Evolutionary conservation across 2,113 vertebrate species (phyloP).

Genomic region (Polypterus senegalus): DNA sequence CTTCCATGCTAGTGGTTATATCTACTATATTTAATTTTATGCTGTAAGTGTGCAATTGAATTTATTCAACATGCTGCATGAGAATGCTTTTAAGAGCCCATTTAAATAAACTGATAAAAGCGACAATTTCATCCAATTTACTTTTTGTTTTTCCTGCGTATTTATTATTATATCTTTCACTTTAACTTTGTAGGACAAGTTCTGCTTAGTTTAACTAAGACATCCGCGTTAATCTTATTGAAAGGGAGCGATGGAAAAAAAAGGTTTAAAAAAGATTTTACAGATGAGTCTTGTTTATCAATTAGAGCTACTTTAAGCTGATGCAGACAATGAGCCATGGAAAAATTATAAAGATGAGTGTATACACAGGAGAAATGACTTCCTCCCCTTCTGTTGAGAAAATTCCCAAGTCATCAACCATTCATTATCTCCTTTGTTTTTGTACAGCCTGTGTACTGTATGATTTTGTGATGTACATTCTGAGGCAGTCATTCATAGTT

Average conservation of each 20-base stretch:
- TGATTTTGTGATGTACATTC: not conserved
- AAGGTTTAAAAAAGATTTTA: not conserved
- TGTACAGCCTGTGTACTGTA: not conserved
- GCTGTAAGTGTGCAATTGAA: too few relatives aligned
- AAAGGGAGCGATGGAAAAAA: not conserved
- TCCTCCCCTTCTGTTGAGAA: not conserved
- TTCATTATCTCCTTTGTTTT: not conserved
- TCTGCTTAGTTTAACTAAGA: not conserved
- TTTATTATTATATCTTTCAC: too few relatives aligned
- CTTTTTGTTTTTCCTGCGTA: too few relatives aligned
- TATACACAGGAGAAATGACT: not conserved
- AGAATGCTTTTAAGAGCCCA: too few relatives aligned
- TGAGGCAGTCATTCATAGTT: not conserved
- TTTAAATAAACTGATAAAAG: too few relatives aligned
- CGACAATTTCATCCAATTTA: too few relatives aligned
- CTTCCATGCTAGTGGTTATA: too few relatives aligned
- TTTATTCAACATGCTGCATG: too few relatives aligned
- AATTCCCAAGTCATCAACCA: not conserved
- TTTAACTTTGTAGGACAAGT: not conserved
- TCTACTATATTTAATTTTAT: too few relatives aligned
- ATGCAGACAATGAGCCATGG: not conserved
- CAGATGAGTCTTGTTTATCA: not conserved
- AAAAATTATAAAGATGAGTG: not conserved
- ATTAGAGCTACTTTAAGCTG: not conserved
- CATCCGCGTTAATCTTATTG: not conserved